phyloP scores from a whole-genome alignment of 2,888 invertebrate genomes.

The Tachina lurida region DNA sequence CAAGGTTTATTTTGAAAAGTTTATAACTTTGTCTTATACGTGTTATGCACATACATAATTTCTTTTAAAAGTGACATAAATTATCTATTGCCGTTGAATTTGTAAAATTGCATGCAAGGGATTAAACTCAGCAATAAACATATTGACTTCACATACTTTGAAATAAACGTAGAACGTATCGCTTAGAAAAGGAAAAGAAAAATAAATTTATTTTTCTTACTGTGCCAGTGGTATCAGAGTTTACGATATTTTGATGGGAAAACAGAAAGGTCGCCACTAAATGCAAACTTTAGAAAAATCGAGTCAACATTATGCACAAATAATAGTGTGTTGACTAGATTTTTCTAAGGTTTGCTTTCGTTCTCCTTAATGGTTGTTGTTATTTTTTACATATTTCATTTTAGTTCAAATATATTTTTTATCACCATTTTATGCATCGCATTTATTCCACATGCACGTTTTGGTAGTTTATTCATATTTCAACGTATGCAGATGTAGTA shows the following conservation, averaged over 20 bases:
- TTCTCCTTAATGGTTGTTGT: conserved; percentile 4
- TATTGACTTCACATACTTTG: conserved; percentile 30
- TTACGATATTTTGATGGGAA: background rate
- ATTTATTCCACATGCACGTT: conserved; percentile 33
- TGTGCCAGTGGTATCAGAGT: background rate
- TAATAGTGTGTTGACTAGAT: conserved; percentile 16
- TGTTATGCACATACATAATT: background rate
- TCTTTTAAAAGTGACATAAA: conserved; percentile 1
- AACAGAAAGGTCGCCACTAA: conserved; percentile 42
- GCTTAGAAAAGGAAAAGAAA: background rate
- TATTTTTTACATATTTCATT: conserved; percentile 14
- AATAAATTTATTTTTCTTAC: background rate
- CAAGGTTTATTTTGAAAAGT: too few relatives aligned
- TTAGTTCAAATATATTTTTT: conserved; percentile 33
- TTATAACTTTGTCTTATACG: too few relatives aligned
- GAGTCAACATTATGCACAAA: too few relatives aligned
- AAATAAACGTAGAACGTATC: background rate
- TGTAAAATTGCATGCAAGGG: conserved; percentile 27
- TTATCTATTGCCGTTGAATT: background rate
- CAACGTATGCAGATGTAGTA: conserved; percentile 31
- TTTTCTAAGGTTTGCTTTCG: conserved; percentile 23
- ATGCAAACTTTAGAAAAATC: conserved; percentile 10
- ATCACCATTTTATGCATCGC: conserved; percentile 54
- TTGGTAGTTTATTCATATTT: conserved; percentile 13
- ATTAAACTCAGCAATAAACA: conserved; percentile 56